phyloP scores from a whole-genome alignment of 2,888 invertebrate genomes.

The Eilema caniola region DNA sequence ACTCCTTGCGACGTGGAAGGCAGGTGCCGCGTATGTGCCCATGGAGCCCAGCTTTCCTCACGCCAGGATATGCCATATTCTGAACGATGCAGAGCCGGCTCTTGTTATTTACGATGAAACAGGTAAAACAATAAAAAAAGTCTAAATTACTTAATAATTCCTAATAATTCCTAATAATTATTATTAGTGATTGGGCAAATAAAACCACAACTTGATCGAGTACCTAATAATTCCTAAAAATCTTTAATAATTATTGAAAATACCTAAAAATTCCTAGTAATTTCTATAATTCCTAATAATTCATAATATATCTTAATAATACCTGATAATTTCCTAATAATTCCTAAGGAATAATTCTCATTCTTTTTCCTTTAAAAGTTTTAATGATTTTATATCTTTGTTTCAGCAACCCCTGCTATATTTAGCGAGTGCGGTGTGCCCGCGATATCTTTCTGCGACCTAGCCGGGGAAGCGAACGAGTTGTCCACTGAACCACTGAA shows the following conservation, averaged over 20 bases:
- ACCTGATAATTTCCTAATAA: too few relatives aligned
- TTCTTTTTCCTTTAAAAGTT: neutral
- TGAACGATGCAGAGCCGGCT: constrained; percentile 91
- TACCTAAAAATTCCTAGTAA: too few relatives aligned
- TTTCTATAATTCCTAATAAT: too few relatives aligned
- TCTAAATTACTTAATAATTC: neutral
- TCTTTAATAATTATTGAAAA: too few relatives aligned
- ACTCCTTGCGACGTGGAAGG: constrained; percentile 92
- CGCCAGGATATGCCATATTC: constrained; percentile 91
- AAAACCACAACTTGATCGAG: too few relatives aligned
- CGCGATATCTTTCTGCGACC: constrained; percentile 68
- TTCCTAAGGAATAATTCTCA: neutral
- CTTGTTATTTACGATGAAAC: constrained; percentile 89
- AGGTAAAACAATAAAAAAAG: constrained; percentile 67
- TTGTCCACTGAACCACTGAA: constrained; percentile 74
- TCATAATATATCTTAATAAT: too few relatives aligned
- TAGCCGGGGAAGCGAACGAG: constrained; percentile 62
- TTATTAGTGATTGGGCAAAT: too few relatives aligned
- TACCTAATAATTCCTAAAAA: too few relatives aligned
- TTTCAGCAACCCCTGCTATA: constrained; percentile 75
- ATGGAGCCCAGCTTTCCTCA: constrained; percentile 92
- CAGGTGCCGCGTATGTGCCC: constrained; percentile 94
- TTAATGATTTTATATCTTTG: neutral
- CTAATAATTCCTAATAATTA: neutral
- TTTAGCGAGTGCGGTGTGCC: constrained; percentile 72